These are phyloP conservation scores for Cataglyphis hispanica DNA, from an alignment of 1,140 invertebrate species.

Conservation along the genomic window DNA sequence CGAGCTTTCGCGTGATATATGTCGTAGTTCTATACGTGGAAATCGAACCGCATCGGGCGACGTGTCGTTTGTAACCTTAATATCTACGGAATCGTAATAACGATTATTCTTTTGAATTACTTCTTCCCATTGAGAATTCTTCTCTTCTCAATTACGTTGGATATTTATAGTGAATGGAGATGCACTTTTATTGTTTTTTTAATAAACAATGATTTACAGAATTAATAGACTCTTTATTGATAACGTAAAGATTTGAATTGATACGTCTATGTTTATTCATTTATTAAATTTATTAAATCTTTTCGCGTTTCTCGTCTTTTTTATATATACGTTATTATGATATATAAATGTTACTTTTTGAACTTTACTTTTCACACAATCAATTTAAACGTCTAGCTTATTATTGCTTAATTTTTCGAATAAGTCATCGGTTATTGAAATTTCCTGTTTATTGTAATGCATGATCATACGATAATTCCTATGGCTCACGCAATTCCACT, in stretches of 20 bases:
- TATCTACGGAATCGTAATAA: conserved; percentile 62
- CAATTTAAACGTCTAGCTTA: not conserved
- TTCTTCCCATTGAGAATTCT: conserved; percentile 10
- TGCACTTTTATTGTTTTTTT: conserved; percentile 16
- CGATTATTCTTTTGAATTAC: conserved; percentile 42
- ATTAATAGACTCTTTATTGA: not conserved
- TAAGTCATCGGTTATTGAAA: conserved; percentile 49
- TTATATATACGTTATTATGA: not conserved
- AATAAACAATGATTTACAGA: not conserved
- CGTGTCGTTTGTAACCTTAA: conserved; percentile 69
- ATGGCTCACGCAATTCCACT: not conserved
- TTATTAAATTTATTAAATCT: not conserved
- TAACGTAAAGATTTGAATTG: not conserved
- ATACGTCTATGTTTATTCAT: not conserved
- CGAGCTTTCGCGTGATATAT: conserved; percentile 57
- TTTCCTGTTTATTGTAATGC: conserved; percentile 33
- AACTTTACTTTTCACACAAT: not conserved
- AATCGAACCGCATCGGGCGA: conserved; percentile 60
- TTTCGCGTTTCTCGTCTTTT: not conserved
- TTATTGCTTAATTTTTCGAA: not conserved
- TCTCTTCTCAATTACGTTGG: conserved; percentile 38
- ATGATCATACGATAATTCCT: conserved; percentile 44
- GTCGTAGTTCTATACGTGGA: conserved; percentile 23
- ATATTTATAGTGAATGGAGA: conserved; percentile 13
- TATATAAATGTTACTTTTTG: not conserved